Evolutionary conservation across 2,797 vertebrate species (phyloP), one percentile per base, ranked within the genome.

Genomic region (Odontamblyopus lacepedii): DNA sequence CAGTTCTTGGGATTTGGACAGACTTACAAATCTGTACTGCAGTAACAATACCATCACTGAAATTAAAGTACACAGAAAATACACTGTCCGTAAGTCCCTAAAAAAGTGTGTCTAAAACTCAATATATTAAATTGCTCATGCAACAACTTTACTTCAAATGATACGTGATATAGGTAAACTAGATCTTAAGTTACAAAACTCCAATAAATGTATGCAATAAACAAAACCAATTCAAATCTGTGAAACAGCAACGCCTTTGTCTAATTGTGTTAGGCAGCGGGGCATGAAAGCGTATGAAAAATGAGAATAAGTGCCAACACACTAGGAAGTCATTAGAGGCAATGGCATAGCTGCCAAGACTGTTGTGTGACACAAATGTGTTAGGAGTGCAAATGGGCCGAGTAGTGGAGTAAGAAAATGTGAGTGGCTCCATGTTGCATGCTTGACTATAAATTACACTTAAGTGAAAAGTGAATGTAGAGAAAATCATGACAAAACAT

Each of bases 401-500:
- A 57, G 51, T 50, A 57, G 51, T 55, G 26, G 2, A 53, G 70
- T 18, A 41, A 71, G 70, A 66, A 64, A 71, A 53, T 60, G 57
- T 60, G 57, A 15, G n/a, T 63, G 32, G n/a, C 27, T 70, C 50
- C 51, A 38, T 48, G 26, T 62, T 27, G 51, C 61, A 41, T 13
- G 64, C 59, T 62, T 67, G 72, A 79, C 69, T 63, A 44, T 51
- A 80, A 48, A 74, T 74, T 67, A 44, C 15, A 29, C 6, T 48
- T 48, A 15, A 48, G 26, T 44, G 41, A 50, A 68, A 67, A 59
- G 53, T 72, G 11, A 61, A 60, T 60, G 29, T 13, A 70, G 57
- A 77, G 75, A 72, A 85, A 88, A 87, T 82, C 76, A 84, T 82
- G 78, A 55, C 79, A 85, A 63, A 62, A 61, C 71, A 69, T 81